These are phyloP conservation scores for Peromyscus polionotus DNA, from an alignment of 2,113 vertebrate species.

Conservation along the genomic window DNA sequence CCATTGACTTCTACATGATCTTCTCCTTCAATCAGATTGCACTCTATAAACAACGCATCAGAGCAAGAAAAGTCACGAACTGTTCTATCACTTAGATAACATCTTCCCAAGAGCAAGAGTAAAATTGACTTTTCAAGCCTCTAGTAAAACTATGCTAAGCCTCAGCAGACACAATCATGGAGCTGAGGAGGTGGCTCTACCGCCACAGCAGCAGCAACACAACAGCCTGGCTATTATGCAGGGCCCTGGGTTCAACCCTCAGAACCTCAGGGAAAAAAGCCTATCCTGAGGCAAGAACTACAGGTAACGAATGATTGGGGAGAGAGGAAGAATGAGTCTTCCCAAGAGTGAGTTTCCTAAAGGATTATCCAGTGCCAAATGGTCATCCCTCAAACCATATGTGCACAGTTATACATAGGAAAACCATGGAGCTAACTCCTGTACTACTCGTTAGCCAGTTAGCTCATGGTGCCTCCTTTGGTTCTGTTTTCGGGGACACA, in stretches of 20 bases:
- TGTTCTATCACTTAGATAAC: not conserved
- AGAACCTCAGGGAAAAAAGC: not conserved
- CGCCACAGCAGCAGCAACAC: not conserved
- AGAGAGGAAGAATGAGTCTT: not conserved
- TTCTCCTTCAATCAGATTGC: constrained; percentile 94
- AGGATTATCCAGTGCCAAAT: not conserved
- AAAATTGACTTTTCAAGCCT: not conserved
- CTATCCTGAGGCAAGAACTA: not conserved
- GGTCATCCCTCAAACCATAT: not conserved
- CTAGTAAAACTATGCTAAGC: constrained; percentile 4
- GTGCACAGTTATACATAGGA: not conserved
- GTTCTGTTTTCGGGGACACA: not conserved
- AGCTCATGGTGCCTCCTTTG: not conserved
- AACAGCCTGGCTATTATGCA: not conserved
- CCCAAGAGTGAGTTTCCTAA: not conserved
- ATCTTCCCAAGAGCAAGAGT: not conserved
- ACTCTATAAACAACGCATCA: constrained; percentile 87
- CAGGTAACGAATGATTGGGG: not conserved
- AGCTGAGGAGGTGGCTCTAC: no score
- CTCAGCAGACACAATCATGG: not conserved
- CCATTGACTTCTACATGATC: constrained; percentile 96
- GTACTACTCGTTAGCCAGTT: not conserved
- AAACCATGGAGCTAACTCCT: not conserved
- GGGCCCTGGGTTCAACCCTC: not conserved
- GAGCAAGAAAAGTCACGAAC: not conserved